phyloP scores from a whole-genome alignment of 2,888 invertebrate species.

The Phorcus lineatus region DNA sequence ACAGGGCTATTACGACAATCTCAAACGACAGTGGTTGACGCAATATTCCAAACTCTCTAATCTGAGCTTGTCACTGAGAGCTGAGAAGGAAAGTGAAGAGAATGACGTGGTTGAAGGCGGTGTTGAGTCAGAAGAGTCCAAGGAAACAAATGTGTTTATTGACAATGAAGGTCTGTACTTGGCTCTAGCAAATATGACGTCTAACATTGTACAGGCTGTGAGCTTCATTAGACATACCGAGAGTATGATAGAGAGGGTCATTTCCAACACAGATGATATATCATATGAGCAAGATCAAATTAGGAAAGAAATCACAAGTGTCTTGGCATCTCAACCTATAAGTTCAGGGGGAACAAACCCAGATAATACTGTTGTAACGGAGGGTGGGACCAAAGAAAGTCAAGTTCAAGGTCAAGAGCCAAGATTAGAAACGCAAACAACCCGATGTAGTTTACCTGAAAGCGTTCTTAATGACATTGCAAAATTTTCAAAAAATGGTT shows the following conservation, averaged over 20 bases:
- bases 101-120: slow-evolving; percentile 45
- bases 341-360: slow-evolving; percentile 22
- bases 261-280: slow-evolving; percentile 58
- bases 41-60: neutral
- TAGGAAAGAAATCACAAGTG: slow-evolving; percentile 21
- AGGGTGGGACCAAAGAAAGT: neutral
- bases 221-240: slow-evolving; percentile 58
- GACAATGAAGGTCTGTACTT: slow-evolving; percentile 45
- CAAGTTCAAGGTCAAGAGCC: neutral
- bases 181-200: slow-evolving; percentile 54
- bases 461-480: slow-evolving; percentile 24
- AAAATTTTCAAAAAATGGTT: slow-evolving; percentile 38
- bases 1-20: neutral
- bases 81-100: slow-evolving; percentile 21
- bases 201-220: slow-evolving; percentile 58
- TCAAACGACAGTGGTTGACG: neutral
- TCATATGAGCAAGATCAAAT: slow-evolving; percentile 50
- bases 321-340: slow-evolving; percentile 1
- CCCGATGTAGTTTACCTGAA: slow-evolving; percentile 8
- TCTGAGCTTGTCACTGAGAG: neutral
- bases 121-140: slow-evolving; percentile 39
- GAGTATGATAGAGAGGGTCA: slow-evolving; percentile 53
- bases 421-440: neutral
- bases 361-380: slow-evolving; percentile 20
- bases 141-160: neutral